Percentiles rank a stretch among this genome's conserved stretches.
phyloP scores from a whole-genome alignment of 2,113 vertebrate species.

The Pica pica region DNA sequence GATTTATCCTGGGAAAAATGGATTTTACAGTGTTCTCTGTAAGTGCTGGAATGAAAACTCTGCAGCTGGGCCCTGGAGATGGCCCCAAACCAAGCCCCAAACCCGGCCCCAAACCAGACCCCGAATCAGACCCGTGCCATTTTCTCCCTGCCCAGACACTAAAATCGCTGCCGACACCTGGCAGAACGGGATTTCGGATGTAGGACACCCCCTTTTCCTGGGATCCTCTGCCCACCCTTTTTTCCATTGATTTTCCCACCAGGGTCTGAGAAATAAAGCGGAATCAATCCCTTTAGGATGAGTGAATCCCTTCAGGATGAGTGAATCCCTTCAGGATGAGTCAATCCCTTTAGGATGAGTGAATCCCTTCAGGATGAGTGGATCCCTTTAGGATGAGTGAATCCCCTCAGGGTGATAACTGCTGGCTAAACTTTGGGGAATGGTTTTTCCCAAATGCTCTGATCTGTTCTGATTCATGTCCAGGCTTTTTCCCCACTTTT shows the following conservation, averaged over 20 bases:
- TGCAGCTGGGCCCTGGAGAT: neutral
- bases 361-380: no score
- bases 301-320: no score
- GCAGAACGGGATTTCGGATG: neutral
- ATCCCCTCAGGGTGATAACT: neutral
- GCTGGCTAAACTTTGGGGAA: neutral
- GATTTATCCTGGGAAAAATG: neutral
- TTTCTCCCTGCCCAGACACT: neutral
- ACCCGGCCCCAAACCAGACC: fast-evolving
- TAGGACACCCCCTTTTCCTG: neutral
- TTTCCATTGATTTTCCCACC: neutral
- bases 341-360: neutral
- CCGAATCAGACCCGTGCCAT: fast-evolving
- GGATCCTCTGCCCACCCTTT: neutral
- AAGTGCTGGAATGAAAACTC: neutral
- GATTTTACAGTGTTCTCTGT: neutral
- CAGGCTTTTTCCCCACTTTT: neutral
- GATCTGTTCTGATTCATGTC: neutral
- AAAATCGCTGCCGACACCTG: neutral
- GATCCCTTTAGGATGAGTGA: neutral
- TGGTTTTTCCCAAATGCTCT: neutral
- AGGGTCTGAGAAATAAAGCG: neutral
- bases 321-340: neutral
- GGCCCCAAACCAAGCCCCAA: neutral
- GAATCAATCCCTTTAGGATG: neutral